A percentile compares a stretch with the other conserved stretches of the same genome.
phyloP scores from a whole-genome alignment of 2,113 vertebrate genomes.

The Malurus alboscapulatus region DNA sequence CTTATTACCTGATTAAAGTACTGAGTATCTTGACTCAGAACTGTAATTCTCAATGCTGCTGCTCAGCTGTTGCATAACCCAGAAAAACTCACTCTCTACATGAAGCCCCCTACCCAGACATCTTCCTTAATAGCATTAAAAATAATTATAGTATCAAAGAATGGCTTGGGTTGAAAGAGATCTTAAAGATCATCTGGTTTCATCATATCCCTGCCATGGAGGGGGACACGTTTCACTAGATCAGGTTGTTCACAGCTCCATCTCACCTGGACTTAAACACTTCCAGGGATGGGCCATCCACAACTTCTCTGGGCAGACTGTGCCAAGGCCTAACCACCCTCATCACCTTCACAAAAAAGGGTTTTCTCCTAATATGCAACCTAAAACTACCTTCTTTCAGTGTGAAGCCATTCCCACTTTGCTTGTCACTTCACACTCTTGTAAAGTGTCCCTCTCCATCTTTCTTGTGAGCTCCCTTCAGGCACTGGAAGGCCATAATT shows the following conservation, averaged over 20 bases:
- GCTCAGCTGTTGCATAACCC: not conserved
- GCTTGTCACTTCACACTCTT: not conserved
- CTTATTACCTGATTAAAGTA: no score
- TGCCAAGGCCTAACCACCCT: not conserved
- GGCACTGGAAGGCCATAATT: not conserved
- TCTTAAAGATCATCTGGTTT: not conserved
- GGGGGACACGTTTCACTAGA: no score
- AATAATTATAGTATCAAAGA: not conserved
- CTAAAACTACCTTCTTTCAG: not conserved
- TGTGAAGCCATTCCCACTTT: not conserved
- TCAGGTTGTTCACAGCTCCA: not conserved
- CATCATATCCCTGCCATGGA: rapidly evolving
- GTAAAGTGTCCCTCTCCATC: not conserved
- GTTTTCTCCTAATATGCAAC: not conserved
- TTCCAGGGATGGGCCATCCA: not conserved
- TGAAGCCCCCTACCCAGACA: not conserved
- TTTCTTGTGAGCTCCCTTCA: not conserved
- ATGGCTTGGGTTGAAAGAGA: not conserved
- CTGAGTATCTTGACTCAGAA: not conserved
- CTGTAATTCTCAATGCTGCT: not conserved
- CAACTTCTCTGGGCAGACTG: not conserved
- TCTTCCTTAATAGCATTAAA: not conserved
- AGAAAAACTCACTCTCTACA: not conserved
- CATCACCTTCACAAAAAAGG: not conserved
- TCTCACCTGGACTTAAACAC: not conserved